Evolutionary conservation across 2,113 vertebrate species (phyloP).

Genomic region (Pyrgilauda ruficollis): DNA sequence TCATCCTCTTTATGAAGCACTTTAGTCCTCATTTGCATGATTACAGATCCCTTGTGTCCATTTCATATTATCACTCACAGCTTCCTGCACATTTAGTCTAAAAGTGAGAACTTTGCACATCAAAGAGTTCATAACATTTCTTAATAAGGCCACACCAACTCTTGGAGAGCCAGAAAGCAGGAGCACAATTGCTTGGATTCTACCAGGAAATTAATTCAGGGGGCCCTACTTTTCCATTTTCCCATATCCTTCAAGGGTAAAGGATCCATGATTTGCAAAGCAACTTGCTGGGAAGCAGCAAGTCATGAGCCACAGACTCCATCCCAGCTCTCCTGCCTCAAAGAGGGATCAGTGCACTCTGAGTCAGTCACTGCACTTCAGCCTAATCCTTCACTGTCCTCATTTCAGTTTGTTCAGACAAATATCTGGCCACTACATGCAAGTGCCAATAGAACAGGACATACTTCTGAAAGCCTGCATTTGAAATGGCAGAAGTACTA

Average conservation of each 20-base stretch:
- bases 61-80: slow-evolving; percentile 6
- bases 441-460: neutral
- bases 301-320: neutral
- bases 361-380: neutral
- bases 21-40: slow-evolving; percentile 34
- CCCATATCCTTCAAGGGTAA: neutral
- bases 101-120: neutral
- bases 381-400: neutral
- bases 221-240: neutral
- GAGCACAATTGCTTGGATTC: neutral
- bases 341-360: neutral
- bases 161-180: neutral
- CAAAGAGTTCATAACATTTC: neutral
- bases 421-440: neutral
- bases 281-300: neutral
- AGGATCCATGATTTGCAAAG: neutral
- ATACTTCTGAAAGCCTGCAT: neutral
- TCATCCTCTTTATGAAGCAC: neutral
- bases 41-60: slow-evolving; percentile 43
- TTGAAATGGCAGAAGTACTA: neutral
- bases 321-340: neutral
- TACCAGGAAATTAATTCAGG: neutral
- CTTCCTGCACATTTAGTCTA: neutral
- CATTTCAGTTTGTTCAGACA: neutral
- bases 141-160: neutral